These are phyloP conservation scores for Neoitamus cyanurus DNA, from an alignment of 2,888 invertebrate genomes.

Conservation along the genomic window DNA sequence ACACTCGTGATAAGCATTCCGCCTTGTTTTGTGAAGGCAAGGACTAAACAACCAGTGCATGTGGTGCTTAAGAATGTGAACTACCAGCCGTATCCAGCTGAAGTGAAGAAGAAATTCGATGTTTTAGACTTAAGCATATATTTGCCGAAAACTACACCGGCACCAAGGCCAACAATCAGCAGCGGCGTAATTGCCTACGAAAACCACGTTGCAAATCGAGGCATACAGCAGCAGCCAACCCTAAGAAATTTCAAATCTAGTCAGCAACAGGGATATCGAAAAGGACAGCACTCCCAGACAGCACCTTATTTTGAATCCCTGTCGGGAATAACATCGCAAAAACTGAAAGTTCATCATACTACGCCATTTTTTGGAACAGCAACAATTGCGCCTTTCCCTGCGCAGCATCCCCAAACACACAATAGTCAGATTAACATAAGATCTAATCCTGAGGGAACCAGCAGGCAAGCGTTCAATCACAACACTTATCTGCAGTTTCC, in stretches of 20 bases:
- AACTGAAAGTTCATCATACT: background rate
- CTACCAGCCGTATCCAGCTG: background rate
- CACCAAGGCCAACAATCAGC: background rate
- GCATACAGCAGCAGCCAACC: background rate
- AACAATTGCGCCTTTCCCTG: background rate
- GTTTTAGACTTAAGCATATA: slow-evolving; percentile 48
- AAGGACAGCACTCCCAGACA: background rate
- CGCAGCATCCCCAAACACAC: background rate
- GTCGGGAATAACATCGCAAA: background rate
- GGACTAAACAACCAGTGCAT: slow-evolving; percentile 11
- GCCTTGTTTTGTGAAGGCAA: background rate
- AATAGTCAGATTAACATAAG: background rate
- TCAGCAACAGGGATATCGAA: background rate
- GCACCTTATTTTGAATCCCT: slow-evolving; percentile 31
- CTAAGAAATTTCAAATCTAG: background rate
- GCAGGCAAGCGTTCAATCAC: background rate
- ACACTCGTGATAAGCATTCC: background rate
- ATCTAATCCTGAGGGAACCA: background rate
- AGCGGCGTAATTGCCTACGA: background rate
- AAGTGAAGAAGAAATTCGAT: slow-evolving; percentile 25
- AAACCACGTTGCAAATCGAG: background rate
- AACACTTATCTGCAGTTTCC: background rate
- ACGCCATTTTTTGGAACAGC: background rate
- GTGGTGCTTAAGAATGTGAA: slow-evolving; percentile 46
- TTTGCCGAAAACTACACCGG: slow-evolving; percentile 18